A percentile compares a stretch with the other conserved stretches of the same genome.
Conservation (phyloP, 2,113 vertebrate genomes). For the Scytalopus superciliaris region DNA sequence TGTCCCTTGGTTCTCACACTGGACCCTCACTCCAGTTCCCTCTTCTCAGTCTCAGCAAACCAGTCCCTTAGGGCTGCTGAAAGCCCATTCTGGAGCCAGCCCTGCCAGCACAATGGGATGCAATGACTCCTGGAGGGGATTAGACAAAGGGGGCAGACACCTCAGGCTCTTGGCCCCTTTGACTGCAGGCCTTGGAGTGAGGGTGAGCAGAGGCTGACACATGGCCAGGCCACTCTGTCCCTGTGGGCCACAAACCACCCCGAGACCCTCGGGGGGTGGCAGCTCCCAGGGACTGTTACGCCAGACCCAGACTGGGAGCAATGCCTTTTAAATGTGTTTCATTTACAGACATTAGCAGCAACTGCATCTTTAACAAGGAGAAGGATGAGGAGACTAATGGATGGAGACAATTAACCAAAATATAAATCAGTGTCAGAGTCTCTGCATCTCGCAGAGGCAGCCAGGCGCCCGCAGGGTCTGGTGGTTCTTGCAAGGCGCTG, state of each 20-base stretch:
- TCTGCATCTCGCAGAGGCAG: neutral
- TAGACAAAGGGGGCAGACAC: neutral
- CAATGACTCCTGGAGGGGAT: neutral
- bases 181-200: neutral
- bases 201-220: neutral
- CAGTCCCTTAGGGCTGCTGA: neutral
- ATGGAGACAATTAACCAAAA: slow-evolving; percentile 64
- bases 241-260: neutral
- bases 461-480: slow-evolving; percentile 20
- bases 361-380: slow-evolving; percentile 45
- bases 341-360: slow-evolving; percentile 22
- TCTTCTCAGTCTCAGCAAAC: neutral
- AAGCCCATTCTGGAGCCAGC: neutral
- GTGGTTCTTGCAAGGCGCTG: neutral
- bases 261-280: neutral
- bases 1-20: neutral
- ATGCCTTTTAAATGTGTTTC: neutral
- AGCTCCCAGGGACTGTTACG: neutral
- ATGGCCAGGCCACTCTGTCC: neutral
- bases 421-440: slow-evolving; percentile 59
- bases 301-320: neutral
- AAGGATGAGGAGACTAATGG: slow-evolving; percentile 59
- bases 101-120: neutral
- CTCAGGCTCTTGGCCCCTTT: neutral
- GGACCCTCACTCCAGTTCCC: neutral